These are phyloP conservation scores for Catharus minimus DNA, from an alignment of 2,113 vertebrate species.

Conservation along the genomic window DNA sequence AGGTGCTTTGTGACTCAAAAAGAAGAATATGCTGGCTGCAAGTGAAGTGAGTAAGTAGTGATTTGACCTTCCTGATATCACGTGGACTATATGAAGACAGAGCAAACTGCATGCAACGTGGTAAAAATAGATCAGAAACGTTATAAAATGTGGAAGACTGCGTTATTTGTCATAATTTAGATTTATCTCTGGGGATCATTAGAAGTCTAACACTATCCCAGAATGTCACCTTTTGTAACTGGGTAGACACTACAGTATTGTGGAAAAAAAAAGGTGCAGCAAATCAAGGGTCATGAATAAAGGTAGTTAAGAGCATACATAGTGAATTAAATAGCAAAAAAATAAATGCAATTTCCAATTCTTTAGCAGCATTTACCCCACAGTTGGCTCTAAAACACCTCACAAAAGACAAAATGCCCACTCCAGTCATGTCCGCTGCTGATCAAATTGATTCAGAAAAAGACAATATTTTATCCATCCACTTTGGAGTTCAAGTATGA, in stretches of 20 bases:
- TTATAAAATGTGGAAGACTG: constrained; percentile 10
- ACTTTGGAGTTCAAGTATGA: constrained; percentile 78
- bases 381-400: constrained; percentile 50
- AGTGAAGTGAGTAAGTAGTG: constrained; percentile 53
- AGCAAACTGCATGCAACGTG: constrained; percentile 18
- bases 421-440: constrained; percentile 64
- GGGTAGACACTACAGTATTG: neutral
- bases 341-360: neutral
- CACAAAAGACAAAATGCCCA: constrained; percentile 60
- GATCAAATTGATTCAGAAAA: constrained; percentile 83
- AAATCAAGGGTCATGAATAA: neutral
- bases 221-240: constrained; percentile 11
- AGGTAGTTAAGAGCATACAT: neutral
- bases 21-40: constrained; percentile 60
- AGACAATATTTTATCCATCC: constrained; percentile 80
- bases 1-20: constrained; percentile 64
- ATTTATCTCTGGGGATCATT: constrained; percentile 20
- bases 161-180: constrained; percentile 45
- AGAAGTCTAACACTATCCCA: neutral
- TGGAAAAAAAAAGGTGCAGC: neutral
- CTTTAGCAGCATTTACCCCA: neutral
- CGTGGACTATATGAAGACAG: constrained; percentile 41
- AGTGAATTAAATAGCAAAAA: constrained; percentile 17
- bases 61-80: constrained; percentile 66
- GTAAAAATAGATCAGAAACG: constrained; percentile 50